Evolutionary conservation across 2,888 invertebrate species (phyloP), one percentile per base, ranked within the genome.

Genomic region (Apamea monoglypha): DNA sequence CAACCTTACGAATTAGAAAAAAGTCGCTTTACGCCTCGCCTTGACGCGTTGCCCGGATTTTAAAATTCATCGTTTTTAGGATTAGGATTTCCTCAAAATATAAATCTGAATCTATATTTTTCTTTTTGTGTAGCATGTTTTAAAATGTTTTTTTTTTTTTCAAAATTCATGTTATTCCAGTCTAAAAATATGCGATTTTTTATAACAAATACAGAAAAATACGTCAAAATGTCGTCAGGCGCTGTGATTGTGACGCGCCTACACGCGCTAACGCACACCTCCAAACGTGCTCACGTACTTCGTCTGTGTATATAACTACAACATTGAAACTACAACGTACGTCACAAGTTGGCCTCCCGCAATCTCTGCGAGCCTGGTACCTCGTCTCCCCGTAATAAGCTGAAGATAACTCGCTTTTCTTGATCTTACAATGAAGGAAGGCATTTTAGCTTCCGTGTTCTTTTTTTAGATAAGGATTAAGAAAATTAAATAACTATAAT

Each of bases 1-100:
- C 96, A 97, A 97, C 96, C 96, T 96, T 96, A 95, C 95, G 93
- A 96, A 96, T 95, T 96, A 94, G 95, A 96, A 96, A 96, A 96
- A 96, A 95, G 94, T 94, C 91, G 92, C 91, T 94, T 87, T 94
- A 94, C 94, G 91, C 92, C 90, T 91, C 92, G 90, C 90, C 89
- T 90, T 89, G 89, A 91, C 91, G 90, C 91, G 87, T 88, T 85
- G 83, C 83, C 87, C 87, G 83, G 84, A 86, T 83, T 88, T 89
- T 85, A n/a, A 83, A 91, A 89, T 84, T 89, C 89, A 90, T 85
- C 82, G 81, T 86, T 85, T 85, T 87, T 81, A 79, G 74, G 44
- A 79, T 78, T 78, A 67, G 40, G 63, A 70, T 79, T 66, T 75
- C 40, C 59, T 47, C 25, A 66, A 78, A 87, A 81, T 81, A 44